These are phyloP conservation scores for Saccostrea glomerata DNA, from an alignment of 1,140 invertebrate species.

Conservation along the genomic window DNA sequence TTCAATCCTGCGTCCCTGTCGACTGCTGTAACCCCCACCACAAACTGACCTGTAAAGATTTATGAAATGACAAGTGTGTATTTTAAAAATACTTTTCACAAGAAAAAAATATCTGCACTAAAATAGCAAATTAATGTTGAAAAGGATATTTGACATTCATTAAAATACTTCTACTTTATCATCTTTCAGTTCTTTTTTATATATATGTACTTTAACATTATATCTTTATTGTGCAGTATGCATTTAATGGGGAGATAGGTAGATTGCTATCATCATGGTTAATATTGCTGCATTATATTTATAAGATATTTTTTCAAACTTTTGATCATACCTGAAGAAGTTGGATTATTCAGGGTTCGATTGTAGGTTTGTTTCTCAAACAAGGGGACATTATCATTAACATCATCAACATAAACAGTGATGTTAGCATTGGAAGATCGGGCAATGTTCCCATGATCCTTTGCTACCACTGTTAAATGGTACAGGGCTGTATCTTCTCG, in stretches of 20 bases:
- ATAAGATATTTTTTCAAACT: neutral
- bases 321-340: constrained; percentile 58
- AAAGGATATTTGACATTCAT: no score
- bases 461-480: constrained; percentile 88
- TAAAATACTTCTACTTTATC: no score
- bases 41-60: constrained; percentile 81
- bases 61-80: neutral
- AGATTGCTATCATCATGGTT: no score
- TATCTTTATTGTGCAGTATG: no score
- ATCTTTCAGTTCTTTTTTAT: no score
- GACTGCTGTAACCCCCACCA: constrained; percentile 84
- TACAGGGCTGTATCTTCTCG: constrained; percentile 85
- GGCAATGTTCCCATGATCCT: constrained; percentile 72
- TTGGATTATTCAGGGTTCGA: constrained; percentile 65
- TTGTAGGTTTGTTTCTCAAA: constrained; percentile 81
- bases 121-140: no score
- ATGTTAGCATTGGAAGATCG: constrained; percentile 63
- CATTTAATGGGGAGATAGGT: no score
- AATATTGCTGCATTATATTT: neutral
- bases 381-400: constrained; percentile 95
- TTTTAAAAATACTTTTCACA: neutral
- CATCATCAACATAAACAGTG: constrained; percentile 83
- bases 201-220: no score
- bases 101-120: no score
- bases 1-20: constrained; percentile 77